Conservation (phyloP, 2,888 invertebrate species). For the Zaprionus bogoriensis region DNA sequence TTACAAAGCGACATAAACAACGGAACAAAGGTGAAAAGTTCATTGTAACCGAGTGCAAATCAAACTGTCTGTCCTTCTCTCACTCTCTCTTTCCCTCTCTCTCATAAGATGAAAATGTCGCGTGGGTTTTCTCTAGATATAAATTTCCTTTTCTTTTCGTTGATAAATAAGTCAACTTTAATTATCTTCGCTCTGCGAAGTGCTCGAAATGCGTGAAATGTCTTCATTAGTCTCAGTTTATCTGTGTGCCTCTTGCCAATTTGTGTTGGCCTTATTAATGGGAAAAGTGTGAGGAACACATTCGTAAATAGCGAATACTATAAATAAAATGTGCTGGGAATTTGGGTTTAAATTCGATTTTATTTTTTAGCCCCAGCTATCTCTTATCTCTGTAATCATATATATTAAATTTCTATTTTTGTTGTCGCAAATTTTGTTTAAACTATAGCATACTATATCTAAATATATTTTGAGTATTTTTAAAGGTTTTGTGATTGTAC, state of each 20-base stretch:
- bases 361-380: too few species aligned
- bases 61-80: slow-evolving; percentile 32
- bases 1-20: slow-evolving; percentile 33
- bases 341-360: too few species aligned
- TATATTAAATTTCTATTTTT: too few species aligned
- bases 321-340: too few species aligned
- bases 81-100: slow-evolving; percentile 16
- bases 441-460: too few species aligned
- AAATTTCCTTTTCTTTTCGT: not conserved
- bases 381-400: too few species aligned
- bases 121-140: not conserved
- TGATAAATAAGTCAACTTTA: slow-evolving; percentile 24
- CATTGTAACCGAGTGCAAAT: slow-evolving; percentile 61
- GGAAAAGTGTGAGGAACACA: too few species aligned
- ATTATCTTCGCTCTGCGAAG: slow-evolving; percentile 12
- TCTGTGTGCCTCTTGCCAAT: not conserved
- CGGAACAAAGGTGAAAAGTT: slow-evolving; percentile 64
- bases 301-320: too few species aligned
- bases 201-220: slow-evolving; percentile 11
- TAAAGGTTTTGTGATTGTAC: too few species aligned
- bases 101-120: not conserved
- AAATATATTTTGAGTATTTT: too few species aligned
- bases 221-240: slow-evolving; percentile 10
- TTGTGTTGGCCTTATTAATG: not conserved
- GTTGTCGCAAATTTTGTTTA: too few species aligned